These are phyloP conservation scores for Gavialis gangeticus DNA, from an alignment of 2,113 vertebrate species.

Conservation along the genomic window DNA sequence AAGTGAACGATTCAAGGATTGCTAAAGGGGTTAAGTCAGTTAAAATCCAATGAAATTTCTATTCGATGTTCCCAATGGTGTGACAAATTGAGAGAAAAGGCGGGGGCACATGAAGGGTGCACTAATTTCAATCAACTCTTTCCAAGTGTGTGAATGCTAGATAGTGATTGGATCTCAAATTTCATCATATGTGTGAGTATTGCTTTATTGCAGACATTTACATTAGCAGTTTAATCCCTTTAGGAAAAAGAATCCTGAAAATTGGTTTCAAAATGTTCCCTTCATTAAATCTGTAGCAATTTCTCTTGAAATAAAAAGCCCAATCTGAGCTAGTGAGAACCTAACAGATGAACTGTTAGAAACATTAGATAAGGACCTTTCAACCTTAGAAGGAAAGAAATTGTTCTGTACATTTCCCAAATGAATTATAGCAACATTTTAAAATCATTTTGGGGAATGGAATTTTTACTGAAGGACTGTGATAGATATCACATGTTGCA, in stretches of 20 bases:
- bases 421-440: slow-evolving; percentile 58
- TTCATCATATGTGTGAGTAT: slow-evolving; percentile 65
- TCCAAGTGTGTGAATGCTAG: slow-evolving; percentile 61
- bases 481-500: neutral
- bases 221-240: slow-evolving; percentile 69
- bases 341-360: slow-evolving; percentile 54
- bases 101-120: slow-evolving; percentile 52
- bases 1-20: neutral
- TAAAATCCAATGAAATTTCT: slow-evolving; percentile 67
- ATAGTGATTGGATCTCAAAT: slow-evolving; percentile 64
- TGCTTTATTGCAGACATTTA: slow-evolving; percentile 71
- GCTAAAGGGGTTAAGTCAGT: slow-evolving; percentile 40
- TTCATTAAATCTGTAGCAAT: slow-evolving; percentile 74
- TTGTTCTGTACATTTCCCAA: slow-evolving; percentile 52
- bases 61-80: neutral
- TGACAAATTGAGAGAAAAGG: slow-evolving; percentile 55
- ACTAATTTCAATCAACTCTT: slow-evolving; percentile 72
- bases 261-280: slow-evolving; percentile 66
- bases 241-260: slow-evolving; percentile 70
- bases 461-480: slow-evolving; percentile 41
- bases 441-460: slow-evolving; percentile 54
- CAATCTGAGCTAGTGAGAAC: slow-evolving; percentile 33
- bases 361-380: slow-evolving; percentile 70
- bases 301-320: slow-evolving; percentile 70
- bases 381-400: slow-evolving; percentile 61